Percentiles rank a stretch among this genome's conserved stretches.
phyloP scores from a whole-genome alignment of 2,888 invertebrate genomes.

The Tromatobia lineatoria region DNA sequence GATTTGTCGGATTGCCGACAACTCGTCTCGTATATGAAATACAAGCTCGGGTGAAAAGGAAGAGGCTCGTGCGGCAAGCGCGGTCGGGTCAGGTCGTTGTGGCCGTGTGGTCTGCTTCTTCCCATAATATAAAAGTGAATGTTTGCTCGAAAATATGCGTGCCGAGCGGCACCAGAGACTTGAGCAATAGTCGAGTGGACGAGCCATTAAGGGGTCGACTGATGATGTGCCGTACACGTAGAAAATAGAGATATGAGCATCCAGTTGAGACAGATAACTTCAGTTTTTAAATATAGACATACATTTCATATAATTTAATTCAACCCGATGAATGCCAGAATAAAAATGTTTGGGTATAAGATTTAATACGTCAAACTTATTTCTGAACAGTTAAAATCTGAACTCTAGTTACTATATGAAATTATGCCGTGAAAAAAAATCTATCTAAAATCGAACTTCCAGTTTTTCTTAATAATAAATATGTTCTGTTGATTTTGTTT shows the following conservation, averaged over 20 bases:
- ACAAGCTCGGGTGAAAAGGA: background rate
- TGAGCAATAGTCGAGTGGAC: conserved; percentile 34
- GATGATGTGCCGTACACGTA: conserved; percentile 5
- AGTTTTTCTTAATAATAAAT: too few relatives aligned
- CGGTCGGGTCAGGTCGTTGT: conserved; percentile 27
- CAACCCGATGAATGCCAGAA: too few relatives aligned
- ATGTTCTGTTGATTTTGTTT: too few relatives aligned
- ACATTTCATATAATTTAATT: background rate
- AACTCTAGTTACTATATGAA: too few relatives aligned
- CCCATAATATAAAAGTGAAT: conserved; percentile 75
- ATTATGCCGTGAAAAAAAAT: too few relatives aligned
- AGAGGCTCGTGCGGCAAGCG: background rate
- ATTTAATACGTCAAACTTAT: too few relatives aligned
- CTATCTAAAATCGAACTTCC: too few relatives aligned
- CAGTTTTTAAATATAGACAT: background rate
- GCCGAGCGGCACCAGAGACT: conserved; percentile 58
- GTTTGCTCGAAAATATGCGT: conserved; percentile 73
- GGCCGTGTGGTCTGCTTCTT: conserved; percentile 46
- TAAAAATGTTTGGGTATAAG: too few relatives aligned
- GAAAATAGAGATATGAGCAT: background rate
- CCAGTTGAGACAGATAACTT: background rate
- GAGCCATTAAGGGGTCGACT: conserved; percentile 34
- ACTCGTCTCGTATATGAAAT: conserved; percentile 2
- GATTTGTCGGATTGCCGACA: conserved; percentile 22
- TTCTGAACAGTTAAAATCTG: too few relatives aligned